phyloP scores from a whole-genome alignment of 2,888 invertebrate species.

The Dermolepida albohirtum region DNA sequence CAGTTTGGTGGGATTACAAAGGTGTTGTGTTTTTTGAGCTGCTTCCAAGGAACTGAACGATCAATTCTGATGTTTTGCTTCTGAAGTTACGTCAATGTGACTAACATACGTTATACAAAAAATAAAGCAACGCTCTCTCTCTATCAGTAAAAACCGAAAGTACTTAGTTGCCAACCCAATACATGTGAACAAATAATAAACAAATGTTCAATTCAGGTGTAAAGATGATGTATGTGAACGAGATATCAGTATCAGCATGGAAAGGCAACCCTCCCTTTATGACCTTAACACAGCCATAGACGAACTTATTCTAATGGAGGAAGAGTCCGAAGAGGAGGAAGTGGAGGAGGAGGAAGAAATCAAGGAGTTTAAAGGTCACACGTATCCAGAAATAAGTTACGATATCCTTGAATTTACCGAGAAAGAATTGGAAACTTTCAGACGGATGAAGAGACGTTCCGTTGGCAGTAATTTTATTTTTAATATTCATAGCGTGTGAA shows the following conservation, averaged over 20 bases:
- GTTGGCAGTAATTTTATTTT: not conserved
- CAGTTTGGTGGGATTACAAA: too few species aligned
- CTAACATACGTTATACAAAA: too few species aligned
- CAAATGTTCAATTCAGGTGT: not conserved
- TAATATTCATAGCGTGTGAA: too few species aligned
- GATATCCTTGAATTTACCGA: slow-evolving; percentile 11
- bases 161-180: too few species aligned
- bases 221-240: not conserved
- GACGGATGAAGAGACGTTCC: not conserved
- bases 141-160: too few species aligned
- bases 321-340: slow-evolving; percentile 10
- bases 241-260: not conserved
- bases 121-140: too few species aligned
- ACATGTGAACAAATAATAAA: too few species aligned
- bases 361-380: slow-evolving; percentile 6
- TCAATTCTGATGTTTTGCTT: too few species aligned
- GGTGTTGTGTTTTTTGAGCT: too few species aligned
- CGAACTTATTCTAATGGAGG: slow-evolving; percentile 3
- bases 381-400: slow-evolving; percentile 10
- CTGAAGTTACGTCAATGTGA: too few species aligned
- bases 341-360: slow-evolving; percentile 21
- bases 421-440: slow-evolving; percentile 7
- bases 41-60: too few species aligned
- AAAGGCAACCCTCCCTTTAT: not conserved
- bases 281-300: slow-evolving; percentile 18